Conservation (phyloP, 2,888 invertebrate species). For the Hyposoter dolosus region DNA sequence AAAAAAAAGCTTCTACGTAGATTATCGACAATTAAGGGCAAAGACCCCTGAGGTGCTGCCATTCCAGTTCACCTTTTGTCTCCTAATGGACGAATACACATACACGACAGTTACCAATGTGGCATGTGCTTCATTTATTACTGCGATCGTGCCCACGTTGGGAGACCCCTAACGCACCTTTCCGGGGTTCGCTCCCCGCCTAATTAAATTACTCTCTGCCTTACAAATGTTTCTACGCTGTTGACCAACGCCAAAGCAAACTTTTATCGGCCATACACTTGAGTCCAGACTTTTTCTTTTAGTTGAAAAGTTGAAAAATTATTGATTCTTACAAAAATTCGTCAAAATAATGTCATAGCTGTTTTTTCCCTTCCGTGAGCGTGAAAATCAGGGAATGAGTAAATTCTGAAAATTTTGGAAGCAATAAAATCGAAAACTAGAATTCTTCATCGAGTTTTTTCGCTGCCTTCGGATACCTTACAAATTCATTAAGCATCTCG, state of each 20-base stretch:
- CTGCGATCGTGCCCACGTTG: background rate
- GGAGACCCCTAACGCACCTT: slow-evolving; percentile 40
- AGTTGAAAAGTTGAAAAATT: background rate
- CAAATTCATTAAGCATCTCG: background rate
- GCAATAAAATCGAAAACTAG: background rate
- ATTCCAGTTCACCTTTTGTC: slow-evolving; percentile 16
- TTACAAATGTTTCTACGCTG: slow-evolving; percentile 39
- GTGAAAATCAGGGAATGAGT: too few species aligned
- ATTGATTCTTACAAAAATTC: background rate
- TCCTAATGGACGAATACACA: background rate
- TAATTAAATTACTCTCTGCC: slow-evolving; percentile 59
- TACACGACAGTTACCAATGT: slow-evolving; percentile 6
- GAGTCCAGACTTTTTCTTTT: background rate
- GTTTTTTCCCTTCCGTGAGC: background rate
- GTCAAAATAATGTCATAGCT: background rate
- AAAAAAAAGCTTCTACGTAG: slow-evolving; percentile 23
- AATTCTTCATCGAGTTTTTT: background rate
- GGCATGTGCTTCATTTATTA: slow-evolving; percentile 16
- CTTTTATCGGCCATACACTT: background rate
- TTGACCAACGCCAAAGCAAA: background rate
- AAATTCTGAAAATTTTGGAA: too few species aligned
- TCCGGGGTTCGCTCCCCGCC: slow-evolving; percentile 11
- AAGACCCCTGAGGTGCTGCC: slow-evolving; percentile 46
- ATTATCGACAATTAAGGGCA: slow-evolving; percentile 58
- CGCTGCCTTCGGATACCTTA: background rate